A percentile compares a stretch with the other conserved stretches of the same genome.
These are phyloP conservation scores for Meloidogyne chitwoodi DNA, from an alignment of 1,140 invertebrate species.

Conservation along the genomic window DNA sequence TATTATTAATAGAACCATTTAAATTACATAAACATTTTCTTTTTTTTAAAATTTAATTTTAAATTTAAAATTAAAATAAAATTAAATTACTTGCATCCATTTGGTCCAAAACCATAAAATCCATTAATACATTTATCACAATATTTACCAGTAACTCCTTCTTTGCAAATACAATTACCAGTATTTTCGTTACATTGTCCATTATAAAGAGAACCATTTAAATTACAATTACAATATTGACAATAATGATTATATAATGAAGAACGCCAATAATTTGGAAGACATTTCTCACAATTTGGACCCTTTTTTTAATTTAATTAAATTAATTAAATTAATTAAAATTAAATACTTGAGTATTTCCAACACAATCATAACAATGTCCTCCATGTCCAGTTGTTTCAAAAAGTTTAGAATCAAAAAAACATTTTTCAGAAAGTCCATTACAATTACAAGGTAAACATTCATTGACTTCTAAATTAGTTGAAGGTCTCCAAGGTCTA, in stretches of 20 bases:
- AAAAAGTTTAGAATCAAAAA: slow-evolving; percentile 83
- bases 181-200: slow-evolving; percentile 86
- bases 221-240: slow-evolving; percentile 79
- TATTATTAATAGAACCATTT: slow-evolving; percentile 75
- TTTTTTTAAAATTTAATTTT: not conserved
- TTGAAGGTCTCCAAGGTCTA: slow-evolving; percentile 84
- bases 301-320: slow-evolving; percentile 59
- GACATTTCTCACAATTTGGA: slow-evolving; percentile 87
- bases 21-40: slow-evolving; percentile 79
- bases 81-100: slow-evolving; percentile 50
- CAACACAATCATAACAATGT: slow-evolving; percentile 86
- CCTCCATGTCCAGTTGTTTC: slow-evolving; percentile 87
- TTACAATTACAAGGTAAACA: slow-evolving; percentile 96
- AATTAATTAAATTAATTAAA: not conserved
- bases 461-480: slow-evolving; percentile 78
- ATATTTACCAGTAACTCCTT: slow-evolving; percentile 62
- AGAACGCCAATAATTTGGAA: slow-evolving; percentile 77
- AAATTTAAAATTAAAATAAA: too few relatives aligned
- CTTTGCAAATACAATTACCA: slow-evolving; percentile 66
- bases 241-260: slow-evolving; percentile 71
- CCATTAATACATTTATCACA: slow-evolving; percentile 38
- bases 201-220: slow-evolving; percentile 77
- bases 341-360: slow-evolving; percentile 67
- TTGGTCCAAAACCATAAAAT: slow-evolving; percentile 32
- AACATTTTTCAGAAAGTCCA: slow-evolving; percentile 84